These are phyloP conservation scores for Cettia cetti DNA, from an alignment of 2,113 vertebrate genomes.

Conservation along the genomic window DNA sequence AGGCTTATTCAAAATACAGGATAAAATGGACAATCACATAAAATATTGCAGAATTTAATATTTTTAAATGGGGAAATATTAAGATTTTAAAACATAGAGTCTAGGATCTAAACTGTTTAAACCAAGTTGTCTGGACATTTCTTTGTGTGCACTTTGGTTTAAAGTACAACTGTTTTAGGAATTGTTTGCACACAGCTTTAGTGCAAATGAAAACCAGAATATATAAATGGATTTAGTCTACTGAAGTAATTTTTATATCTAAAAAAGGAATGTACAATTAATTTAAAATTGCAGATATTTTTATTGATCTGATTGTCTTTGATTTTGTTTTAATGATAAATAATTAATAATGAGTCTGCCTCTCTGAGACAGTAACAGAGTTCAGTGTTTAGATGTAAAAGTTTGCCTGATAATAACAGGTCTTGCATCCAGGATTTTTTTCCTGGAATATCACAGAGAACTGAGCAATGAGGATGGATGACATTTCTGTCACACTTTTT, in stretches of 20 bases:
- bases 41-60: not conserved
- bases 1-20: not conserved
- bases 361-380: not conserved
- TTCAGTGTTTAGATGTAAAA: not conserved
- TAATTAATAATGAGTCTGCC: not conserved
- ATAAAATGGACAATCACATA: not conserved
- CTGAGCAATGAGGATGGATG: not conserved
- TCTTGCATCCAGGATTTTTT: not conserved
- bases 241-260: not conserved
- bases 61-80: not conserved
- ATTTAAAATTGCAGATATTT: not conserved
- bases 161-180: not conserved
- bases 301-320: not conserved
- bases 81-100: not conserved
- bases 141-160: not conserved
- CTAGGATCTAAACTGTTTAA: not conserved
- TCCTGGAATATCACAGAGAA: not conserved
- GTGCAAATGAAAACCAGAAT: not conserved
- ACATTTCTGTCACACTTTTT: not conserved
- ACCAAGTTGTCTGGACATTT: not conserved
- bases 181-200: not conserved
- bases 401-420: not conserved
- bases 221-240: not conserved
- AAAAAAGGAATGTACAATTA: not conserved
- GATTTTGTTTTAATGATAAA: not conserved